These are phyloP conservation scores for Sebastes diaconus DNA, from an alignment of 2,797 vertebrate species.

Conservation along the genomic window DNA sequence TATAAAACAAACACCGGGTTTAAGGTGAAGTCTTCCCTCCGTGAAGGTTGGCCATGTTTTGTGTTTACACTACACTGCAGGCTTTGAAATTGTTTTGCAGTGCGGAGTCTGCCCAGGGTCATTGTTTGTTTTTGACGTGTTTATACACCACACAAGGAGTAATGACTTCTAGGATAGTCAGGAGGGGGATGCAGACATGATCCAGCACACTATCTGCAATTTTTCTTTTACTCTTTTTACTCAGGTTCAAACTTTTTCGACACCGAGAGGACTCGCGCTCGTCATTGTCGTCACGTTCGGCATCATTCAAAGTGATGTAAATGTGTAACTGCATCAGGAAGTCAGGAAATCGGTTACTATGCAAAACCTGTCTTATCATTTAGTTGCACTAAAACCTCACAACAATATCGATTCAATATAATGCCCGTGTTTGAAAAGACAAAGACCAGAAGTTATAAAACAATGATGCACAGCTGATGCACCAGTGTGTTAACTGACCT, in stretches of 20 bases:
- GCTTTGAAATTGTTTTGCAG: slow-evolving; percentile 78
- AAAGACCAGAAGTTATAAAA: neutral
- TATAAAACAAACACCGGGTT: slow-evolving; percentile 58
- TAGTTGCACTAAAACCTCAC: slow-evolving; percentile 20
- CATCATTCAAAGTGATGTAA: slow-evolving; percentile 48
- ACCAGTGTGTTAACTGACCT: neutral
- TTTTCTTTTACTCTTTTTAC: slow-evolving; percentile 16
- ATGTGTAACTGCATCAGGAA: slow-evolving; percentile 39
- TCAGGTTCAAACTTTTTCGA: slow-evolving; percentile 21
- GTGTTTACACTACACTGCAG: slow-evolving; percentile 79
- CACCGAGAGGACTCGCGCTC: neutral
- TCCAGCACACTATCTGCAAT: slow-evolving; percentile 14
- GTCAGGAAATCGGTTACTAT: slow-evolving; percentile 41
- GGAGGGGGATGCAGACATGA: slow-evolving; percentile 41
- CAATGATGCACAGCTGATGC: neutral
- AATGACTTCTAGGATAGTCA: slow-evolving; percentile 71
- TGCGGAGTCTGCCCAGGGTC: slow-evolving; percentile 68
- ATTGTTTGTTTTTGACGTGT: slow-evolving; percentile 82
- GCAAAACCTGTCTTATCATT: slow-evolving; percentile 52
- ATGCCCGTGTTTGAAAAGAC: neutral
- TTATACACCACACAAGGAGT: slow-evolving; percentile 82
- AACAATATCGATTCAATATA: slow-evolving; percentile 13
- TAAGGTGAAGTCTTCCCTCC: slow-evolving; percentile 67
- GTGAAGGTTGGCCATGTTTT: slow-evolving; percentile 79
- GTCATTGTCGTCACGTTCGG: neutral